Conservation (phyloP, 2,888 invertebrate genomes). For the Drosophila neutralis region DNA sequence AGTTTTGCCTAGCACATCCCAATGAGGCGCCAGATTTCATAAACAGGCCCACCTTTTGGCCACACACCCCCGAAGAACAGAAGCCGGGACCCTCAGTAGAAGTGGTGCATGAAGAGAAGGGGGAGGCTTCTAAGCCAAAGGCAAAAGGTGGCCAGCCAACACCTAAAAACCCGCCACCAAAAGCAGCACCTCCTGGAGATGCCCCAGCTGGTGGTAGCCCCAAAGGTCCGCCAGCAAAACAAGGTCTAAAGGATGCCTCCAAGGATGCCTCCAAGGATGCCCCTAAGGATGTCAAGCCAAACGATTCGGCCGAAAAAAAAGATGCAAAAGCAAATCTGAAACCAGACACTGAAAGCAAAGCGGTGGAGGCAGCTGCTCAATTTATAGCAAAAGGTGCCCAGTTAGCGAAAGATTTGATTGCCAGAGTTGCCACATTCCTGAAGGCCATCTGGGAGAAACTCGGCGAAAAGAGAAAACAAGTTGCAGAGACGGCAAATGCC, state of each 20-base stretch:
- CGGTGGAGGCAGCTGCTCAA: constrained; percentile 15
- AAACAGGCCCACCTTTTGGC: constrained; percentile 93
- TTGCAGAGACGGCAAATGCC: constrained; percentile 12
- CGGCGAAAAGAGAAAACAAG: constrained; percentile 6
- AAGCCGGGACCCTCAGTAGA: constrained; percentile 56
- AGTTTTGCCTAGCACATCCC: constrained; percentile 90
- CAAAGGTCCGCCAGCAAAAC: background rate
- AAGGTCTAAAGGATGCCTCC: background rate
- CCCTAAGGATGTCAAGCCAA: background rate
- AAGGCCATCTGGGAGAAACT: constrained; percentile 4
- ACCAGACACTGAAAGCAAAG: constrained; percentile 10
- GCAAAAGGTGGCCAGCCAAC: constrained; percentile 5
- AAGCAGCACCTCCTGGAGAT: constrained; percentile 9
- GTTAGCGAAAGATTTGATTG: constrained; percentile 18
- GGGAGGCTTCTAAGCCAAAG: background rate
- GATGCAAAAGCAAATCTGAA: constrained; percentile 3
- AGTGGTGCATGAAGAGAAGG: constrained; percentile 9
- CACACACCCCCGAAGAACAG: constrained; percentile 90
- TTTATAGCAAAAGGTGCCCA: constrained; percentile 34
- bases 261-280: background rate
- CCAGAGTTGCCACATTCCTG: constrained; percentile 1
- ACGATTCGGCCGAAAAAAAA: background rate
- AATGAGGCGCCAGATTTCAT: constrained; percentile 89
- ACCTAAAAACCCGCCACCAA: constrained; percentile 30
- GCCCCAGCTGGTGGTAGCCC: constrained; percentile 2